Conservation (phyloP, 2,888 invertebrate genomes). For the Dendrolimus houi region DNA sequence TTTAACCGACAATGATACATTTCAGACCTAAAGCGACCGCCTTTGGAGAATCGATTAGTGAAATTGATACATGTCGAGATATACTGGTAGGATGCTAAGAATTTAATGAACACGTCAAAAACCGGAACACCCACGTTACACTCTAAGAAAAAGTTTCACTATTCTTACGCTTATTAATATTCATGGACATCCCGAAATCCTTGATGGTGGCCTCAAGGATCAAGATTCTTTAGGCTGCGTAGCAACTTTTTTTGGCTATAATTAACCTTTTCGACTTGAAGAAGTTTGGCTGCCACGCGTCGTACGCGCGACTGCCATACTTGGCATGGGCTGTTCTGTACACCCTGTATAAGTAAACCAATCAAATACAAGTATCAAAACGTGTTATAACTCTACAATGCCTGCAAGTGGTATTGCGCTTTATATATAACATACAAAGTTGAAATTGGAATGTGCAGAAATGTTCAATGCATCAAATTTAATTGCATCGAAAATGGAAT, state of each 20-base stretch:
- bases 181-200: constrained; percentile 54
- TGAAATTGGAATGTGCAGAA: background rate
- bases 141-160: constrained; percentile 37
- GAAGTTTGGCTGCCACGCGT: constrained; percentile 54
- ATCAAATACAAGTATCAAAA: background rate
- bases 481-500: constrained; percentile 19
- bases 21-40: too few relatives aligned
- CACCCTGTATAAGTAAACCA: constrained; percentile 8
- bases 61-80: background rate
- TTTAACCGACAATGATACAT: too few relatives aligned
- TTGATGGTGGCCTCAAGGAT: constrained; percentile 52
- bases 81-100: background rate
- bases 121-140: constrained; percentile 41
- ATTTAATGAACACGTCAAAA: constrained; percentile 9
- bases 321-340: constrained; percentile 20
- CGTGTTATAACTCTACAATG: background rate
- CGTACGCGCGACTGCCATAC: constrained; percentile 47
- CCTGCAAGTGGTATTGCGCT: background rate
- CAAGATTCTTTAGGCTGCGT: constrained; percentile 41
- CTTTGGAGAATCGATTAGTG: too few relatives aligned
- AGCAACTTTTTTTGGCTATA: constrained; percentile 52
- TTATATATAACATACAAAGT: background rate
- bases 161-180: constrained; percentile 52
- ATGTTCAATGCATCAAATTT: constrained; percentile 10
- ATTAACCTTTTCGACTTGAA: constrained; percentile 53